Evolutionary conservation across 2,888 invertebrate species (phyloP).

Genomic region (Alviniconcha strummeri): DNA sequence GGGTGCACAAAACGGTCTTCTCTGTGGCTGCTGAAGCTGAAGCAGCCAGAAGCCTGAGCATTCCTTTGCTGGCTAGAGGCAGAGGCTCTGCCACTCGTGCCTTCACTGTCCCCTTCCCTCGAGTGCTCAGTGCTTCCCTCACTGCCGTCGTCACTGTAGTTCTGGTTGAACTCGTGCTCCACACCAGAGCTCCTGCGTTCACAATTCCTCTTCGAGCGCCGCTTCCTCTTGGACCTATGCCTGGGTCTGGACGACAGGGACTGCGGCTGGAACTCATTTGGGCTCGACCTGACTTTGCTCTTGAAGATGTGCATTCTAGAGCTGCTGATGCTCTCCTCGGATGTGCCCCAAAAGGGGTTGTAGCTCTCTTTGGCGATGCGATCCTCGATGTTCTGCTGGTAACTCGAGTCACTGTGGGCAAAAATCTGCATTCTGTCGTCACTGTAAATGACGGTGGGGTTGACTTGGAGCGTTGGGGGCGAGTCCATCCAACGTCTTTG

Average conservation of each 20-base stretch:
- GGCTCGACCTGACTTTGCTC: too few relatives aligned
- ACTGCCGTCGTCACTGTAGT: conserved; percentile 17
- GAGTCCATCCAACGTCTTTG: not conserved
- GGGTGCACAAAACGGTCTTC: not conserved
- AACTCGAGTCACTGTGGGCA: not conserved
- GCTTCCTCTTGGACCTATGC: not conserved
- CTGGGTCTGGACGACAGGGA: not conserved
- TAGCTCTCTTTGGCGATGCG: not conserved
- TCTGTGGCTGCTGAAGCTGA: not conserved
- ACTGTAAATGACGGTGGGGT: not conserved
- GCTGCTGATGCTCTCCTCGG: too few relatives aligned
- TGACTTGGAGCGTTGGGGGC: not conserved
- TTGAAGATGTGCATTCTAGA: too few relatives aligned
- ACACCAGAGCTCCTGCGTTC: not conserved
- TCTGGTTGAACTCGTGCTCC: conserved; percentile 18
- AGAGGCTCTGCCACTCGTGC: not conserved
- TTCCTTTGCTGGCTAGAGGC: not conserved
- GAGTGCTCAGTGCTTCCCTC: not conserved
- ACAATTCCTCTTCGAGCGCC: not conserved
- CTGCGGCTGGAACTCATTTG: too few relatives aligned
- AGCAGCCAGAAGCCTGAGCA: not conserved
- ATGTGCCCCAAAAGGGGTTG: not conserved
- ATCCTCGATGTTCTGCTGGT: not conserved
- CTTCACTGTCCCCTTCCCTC: not conserved
- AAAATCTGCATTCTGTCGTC: conserved; percentile 4